A percentile compares a stretch with the other conserved stretches of the same genome.
phyloP scores from a whole-genome alignment of 2,113 vertebrate genomes.

The Lagopus leucura region DNA sequence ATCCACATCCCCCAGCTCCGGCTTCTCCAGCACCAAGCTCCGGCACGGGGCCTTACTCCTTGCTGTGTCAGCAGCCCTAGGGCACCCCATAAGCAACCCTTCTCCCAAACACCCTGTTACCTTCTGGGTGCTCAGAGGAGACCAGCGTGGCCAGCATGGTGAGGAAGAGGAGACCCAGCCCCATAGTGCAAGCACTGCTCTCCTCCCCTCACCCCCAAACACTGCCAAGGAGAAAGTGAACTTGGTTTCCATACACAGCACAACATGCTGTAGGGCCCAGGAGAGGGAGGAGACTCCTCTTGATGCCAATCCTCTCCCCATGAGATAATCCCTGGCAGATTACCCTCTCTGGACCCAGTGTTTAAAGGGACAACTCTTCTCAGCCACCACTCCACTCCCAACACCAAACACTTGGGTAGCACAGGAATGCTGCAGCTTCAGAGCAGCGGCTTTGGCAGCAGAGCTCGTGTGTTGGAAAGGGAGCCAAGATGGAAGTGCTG shows the following conservation, averaged over 20 bases:
- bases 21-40: accelerated
- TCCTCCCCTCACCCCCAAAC: not conserved
- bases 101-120: not conserved
- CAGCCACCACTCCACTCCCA: not conserved
- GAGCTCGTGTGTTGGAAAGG: accelerated
- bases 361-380: conserved; percentile 59
- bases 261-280: not conserved
- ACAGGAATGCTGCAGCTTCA: accelerated
- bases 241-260: not conserved
- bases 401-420: accelerated
- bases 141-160: not conserved
- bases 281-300: conserved; percentile 37
- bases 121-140: conserved; percentile 40
- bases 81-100: not conserved
- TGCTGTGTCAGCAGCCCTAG: not conserved
- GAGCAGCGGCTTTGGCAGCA: not conserved
- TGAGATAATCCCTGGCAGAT: conserved; percentile 64
- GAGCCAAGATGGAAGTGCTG: not conserved
- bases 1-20: not conserved
- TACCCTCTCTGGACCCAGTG: not conserved
- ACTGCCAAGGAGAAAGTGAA: not conserved
- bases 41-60: not conserved
- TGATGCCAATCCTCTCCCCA: conserved; percentile 48
- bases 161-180: conserved; percentile 1
- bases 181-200: not conserved